Percentiles rank a stretch among this genome's conserved stretches.
phyloP scores from a whole-genome alignment of 2,888 invertebrate species.

The Micropterix aruncella region DNA sequence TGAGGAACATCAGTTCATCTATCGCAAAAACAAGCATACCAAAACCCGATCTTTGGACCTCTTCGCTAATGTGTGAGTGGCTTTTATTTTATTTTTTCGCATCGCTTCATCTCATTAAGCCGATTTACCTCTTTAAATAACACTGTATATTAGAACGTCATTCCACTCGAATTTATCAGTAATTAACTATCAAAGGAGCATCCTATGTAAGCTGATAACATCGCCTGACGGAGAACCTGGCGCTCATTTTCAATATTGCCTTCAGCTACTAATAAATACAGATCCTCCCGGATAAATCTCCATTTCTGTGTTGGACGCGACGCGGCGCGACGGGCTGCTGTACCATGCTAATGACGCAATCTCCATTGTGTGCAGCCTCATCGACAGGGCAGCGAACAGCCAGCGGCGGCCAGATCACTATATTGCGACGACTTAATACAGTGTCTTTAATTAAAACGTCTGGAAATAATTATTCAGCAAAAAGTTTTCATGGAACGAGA shows the following conservation, averaged over 20 bases:
- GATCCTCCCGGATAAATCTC: background rate
- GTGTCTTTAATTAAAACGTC: constrained; percentile 13
- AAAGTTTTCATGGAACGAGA: constrained; percentile 9
- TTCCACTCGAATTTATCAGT: too few species aligned
- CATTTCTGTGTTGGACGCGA: background rate
- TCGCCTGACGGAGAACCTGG: too few species aligned
- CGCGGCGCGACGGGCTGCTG: background rate
- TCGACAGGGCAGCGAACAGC: background rate
- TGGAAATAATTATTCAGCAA: constrained; percentile 11
- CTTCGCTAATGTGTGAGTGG: too few species aligned
- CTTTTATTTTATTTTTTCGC: too few species aligned
- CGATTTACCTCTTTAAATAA: too few species aligned
- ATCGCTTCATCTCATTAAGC: too few species aligned
- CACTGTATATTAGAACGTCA: too few species aligned
- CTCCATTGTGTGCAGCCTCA: background rate
- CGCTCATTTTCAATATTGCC: background rate
- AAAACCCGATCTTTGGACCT: too few species aligned
- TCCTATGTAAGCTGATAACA: too few species aligned
- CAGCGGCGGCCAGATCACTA: background rate
- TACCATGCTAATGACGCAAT: background rate
- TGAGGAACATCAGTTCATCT: too few species aligned
- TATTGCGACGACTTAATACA: constrained; percentile 1
- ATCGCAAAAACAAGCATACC: too few species aligned
- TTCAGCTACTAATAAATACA: background rate
- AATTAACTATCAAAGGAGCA: too few species aligned